Percentiles rank a stretch among this genome's conserved stretches.
phyloP scores from a whole-genome alignment of 2,888 invertebrate species.

The Tinea semifulvella region DNA sequence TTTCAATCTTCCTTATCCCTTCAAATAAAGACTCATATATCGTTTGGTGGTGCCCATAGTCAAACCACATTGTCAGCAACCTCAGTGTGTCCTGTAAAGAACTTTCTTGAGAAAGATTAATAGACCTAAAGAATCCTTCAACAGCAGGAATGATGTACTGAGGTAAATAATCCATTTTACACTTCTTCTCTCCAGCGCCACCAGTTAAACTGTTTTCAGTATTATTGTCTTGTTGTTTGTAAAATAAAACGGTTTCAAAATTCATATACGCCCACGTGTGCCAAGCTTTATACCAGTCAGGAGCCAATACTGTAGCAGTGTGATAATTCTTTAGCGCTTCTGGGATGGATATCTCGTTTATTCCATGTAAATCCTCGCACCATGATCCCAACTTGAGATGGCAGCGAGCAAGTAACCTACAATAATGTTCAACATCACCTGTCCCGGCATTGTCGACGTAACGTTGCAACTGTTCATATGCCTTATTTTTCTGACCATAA shows the following conservation, averaged over 20 bases:
- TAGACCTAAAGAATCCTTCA: constrained; percentile 95
- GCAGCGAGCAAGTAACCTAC: constrained; percentile 77
- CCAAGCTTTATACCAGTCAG: constrained; percentile 97
- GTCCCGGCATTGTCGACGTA: constrained; percentile 73
- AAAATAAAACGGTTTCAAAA: constrained; percentile 87
- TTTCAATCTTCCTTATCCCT: constrained; percentile 92
- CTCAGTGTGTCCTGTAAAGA: constrained; percentile 96
- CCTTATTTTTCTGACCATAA: constrained; percentile 77
- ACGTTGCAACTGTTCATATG: constrained; percentile 79
- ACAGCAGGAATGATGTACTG: constrained; percentile 84
- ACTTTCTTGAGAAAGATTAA: constrained; percentile 91
- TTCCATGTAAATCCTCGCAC: constrained; percentile 88
- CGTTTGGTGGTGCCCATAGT: constrained; percentile 93
- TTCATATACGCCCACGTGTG: constrained; percentile 98
- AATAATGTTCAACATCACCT: constrained; percentile 60
- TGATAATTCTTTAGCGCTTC: constrained; percentile 80
- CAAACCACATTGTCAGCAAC: constrained; percentile 96
- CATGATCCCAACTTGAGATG: constrained; percentile 95
- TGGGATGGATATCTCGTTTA: constrained; percentile 80
- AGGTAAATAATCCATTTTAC: constrained; percentile 56
- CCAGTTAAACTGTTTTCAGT: constrained; percentile 54
- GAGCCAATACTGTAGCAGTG: constrained; percentile 84
- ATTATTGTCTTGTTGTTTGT: constrained; percentile 56
- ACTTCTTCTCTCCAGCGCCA: constrained; percentile 53
- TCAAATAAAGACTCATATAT: constrained; percentile 94